These are phyloP conservation scores for Antheraea yamamai DNA, from an alignment of 2,888 invertebrate genomes.

Conservation along the genomic window DNA sequence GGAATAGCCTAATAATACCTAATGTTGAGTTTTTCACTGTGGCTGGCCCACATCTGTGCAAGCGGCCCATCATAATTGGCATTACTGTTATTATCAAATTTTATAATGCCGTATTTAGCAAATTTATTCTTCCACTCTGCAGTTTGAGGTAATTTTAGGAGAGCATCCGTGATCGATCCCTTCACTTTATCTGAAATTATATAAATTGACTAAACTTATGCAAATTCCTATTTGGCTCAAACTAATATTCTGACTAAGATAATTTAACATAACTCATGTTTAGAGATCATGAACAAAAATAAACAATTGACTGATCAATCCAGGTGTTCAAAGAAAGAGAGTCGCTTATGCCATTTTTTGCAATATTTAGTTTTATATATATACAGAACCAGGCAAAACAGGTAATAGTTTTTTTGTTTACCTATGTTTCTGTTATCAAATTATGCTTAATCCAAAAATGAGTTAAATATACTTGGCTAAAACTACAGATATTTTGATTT, in stretches of 20 bases:
- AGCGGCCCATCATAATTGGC: slow-evolving; percentile 74
- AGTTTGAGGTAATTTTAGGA: slow-evolving; percentile 63
- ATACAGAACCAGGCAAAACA: too few relatives aligned
- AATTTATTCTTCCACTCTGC: slow-evolving; percentile 67
- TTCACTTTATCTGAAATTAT: slow-evolving; percentile 66
- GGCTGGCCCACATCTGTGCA: slow-evolving; percentile 77
- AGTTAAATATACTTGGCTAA: too few relatives aligned
- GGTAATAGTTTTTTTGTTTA: too few relatives aligned
- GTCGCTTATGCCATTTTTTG: too few relatives aligned
- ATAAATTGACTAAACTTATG: background rate
- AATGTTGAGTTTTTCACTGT: slow-evolving; percentile 75
- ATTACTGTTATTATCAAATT: slow-evolving; percentile 69
- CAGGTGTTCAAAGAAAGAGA: too few relatives aligned
- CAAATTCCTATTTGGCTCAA: background rate
- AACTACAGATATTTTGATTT: too few relatives aligned
- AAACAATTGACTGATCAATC: too few relatives aligned
- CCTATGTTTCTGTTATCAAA: too few relatives aligned
- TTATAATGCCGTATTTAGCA: slow-evolving; percentile 74
- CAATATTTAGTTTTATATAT: too few relatives aligned
- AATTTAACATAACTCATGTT: too few relatives aligned
- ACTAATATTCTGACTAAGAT: background rate
- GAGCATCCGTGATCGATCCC: slow-evolving; percentile 60
- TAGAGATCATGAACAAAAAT: too few relatives aligned
- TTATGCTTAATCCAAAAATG: too few relatives aligned
- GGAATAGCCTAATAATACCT: slow-evolving; percentile 78